Conservation (phyloP, 2,888 invertebrate species). For the Alviniconcha strummeri region DNA sequence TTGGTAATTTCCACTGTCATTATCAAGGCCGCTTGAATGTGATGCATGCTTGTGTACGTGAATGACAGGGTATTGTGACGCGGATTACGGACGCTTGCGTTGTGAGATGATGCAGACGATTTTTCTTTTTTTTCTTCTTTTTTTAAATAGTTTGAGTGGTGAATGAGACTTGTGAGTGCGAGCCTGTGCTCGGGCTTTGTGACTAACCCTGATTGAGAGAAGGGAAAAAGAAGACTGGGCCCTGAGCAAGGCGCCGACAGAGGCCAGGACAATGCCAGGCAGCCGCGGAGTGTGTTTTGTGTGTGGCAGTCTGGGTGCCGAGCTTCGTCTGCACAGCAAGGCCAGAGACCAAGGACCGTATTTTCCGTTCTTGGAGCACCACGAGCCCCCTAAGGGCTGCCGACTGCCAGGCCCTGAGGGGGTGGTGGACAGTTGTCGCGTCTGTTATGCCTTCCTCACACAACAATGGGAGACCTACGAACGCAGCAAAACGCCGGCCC, state of each 20-base stretch:
- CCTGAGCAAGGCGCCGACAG: neutral
- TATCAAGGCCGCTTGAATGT: slow-evolving; percentile 18
- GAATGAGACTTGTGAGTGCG: no score
- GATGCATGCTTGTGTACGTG: slow-evolving; percentile 1
- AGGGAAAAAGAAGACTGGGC: neutral
- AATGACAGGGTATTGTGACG: neutral
- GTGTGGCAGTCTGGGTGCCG: slow-evolving; percentile 70
- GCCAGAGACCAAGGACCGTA: slow-evolving; percentile 78
- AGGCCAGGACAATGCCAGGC: slow-evolving; percentile 49
- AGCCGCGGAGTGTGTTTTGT: slow-evolving; percentile 69
- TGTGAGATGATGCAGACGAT: slow-evolving; percentile 6
- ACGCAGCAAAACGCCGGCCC: slow-evolving; percentile 87
- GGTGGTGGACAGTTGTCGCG: slow-evolving; percentile 84
- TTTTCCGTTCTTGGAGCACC: slow-evolving; percentile 93
- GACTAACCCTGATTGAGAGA: neutral
- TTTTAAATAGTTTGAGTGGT: neutral
- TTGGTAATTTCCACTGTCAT: slow-evolving; percentile 22
- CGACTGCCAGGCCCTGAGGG: slow-evolving; percentile 72
- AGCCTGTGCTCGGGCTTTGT: slow-evolving; percentile 8
- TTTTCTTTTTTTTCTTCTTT: neutral
- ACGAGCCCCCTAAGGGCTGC: slow-evolving; percentile 87
- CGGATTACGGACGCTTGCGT: neutral
- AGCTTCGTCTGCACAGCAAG: slow-evolving; percentile 53
- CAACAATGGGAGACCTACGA: slow-evolving; percentile 96
- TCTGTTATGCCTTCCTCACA: slow-evolving; percentile 89